These are phyloP conservation scores for Acronicta aceris DNA, from an alignment of 2,888 invertebrate species.

Conservation along the genomic window DNA sequence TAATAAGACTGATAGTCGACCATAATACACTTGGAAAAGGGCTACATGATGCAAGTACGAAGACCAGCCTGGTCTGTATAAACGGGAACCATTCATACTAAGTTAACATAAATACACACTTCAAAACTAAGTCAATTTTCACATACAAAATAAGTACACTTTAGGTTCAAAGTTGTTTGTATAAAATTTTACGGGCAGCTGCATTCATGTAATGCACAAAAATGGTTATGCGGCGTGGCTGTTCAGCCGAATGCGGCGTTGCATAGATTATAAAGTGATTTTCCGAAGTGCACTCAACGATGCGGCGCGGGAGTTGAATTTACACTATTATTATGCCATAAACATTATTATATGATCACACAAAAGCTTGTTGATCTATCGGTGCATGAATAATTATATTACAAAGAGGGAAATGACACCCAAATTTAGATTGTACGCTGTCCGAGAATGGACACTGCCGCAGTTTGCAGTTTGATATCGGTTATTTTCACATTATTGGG, in stretches of 20 bases:
- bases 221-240: conserved; percentile 64
- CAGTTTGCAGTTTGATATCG: conserved; percentile 17
- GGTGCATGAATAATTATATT: conserved; percentile 38
- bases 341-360: conserved; percentile 60
- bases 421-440: conserved; percentile 19
- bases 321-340: conserved; percentile 66
- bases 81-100: conserved; percentile 24
- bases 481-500: conserved; percentile 13
- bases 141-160: conserved; percentile 48
- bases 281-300: conserved; percentile 74
- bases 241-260: conserved; percentile 58
- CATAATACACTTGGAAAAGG: too few species aligned
- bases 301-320: conserved; percentile 58
- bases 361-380: conserved; percentile 49
- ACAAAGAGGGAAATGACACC: conserved; percentile 17
- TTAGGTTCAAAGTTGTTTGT: conserved; percentile 47
- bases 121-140: conserved; percentile 41
- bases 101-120: conserved; percentile 27
- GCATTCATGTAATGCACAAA: conserved; percentile 62
- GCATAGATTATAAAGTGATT: conserved; percentile 81
- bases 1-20: too few species aligned
- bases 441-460: conserved; percentile 7
- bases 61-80: too few species aligned
- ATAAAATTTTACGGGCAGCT: conserved; percentile 63
- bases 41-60: too few species aligned